Evolutionary conservation across 2,888 invertebrate genomes (phyloP).

Genomic region (Spatulosminthurus flaviceps): DNA sequence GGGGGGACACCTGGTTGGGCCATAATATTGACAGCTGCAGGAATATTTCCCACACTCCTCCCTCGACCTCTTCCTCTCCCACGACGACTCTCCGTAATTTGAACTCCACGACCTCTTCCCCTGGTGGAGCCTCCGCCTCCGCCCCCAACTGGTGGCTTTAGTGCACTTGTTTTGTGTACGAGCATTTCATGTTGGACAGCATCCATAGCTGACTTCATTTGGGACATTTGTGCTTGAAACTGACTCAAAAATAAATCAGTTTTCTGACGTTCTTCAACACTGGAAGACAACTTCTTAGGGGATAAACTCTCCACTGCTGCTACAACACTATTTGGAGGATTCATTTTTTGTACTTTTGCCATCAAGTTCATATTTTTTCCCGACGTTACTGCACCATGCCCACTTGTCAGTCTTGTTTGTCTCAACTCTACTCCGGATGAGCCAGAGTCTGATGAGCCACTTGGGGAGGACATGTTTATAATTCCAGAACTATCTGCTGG

Average conservation of each 20-base stretch:
- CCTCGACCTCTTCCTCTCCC: not conserved
- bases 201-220: constrained; percentile 63
- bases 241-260: constrained; percentile 60
- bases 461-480: constrained; percentile 56
- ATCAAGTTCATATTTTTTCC: constrained; percentile 54
- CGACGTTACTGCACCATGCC: constrained; percentile 30
- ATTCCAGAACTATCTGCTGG: constrained; percentile 60
- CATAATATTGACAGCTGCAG: not conserved
- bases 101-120: constrained; percentile 29
- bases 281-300: not conserved
- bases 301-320: constrained; percentile 24
- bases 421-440: constrained; percentile 47
- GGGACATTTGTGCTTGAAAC: constrained; percentile 63
- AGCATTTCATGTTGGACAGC: constrained; percentile 58
- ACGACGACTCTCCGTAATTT: not conserved
- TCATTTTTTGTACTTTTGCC: constrained; percentile 57
- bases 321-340: constrained; percentile 33
- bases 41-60: not conserved
- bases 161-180: not conserved
- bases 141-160: not conserved
- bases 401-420: constrained; percentile 23
- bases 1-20: constrained; percentile 37
- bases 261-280: constrained; percentile 51
- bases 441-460: constrained; percentile 59
- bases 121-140: no score